Base-by-base conservation (phyloP, 1,140 invertebrate genomes). In the Apis laboriosa region DNA sequence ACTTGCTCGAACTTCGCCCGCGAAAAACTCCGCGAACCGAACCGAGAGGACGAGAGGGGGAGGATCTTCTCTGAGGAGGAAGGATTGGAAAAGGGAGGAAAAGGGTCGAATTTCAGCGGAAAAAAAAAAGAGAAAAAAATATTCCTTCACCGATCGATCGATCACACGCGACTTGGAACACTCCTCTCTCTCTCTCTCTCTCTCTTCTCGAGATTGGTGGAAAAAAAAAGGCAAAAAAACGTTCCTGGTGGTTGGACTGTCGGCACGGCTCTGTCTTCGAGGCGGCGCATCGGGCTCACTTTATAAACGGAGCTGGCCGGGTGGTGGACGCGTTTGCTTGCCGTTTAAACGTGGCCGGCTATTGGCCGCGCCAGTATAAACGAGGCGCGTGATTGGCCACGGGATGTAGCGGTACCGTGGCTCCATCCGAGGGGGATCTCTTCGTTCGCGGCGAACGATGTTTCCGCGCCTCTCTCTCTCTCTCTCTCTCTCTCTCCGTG, bases 231-330 rank as follows among this genome's bases (percentile, higher is more conserved):
- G 43, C 13, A 72, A 19, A 84, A 67, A 66, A 74, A 74, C 80
- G 84, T 73, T 93, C 91, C 90, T 93, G 90, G 92, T 92, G 89
- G 91, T 88, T 92, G 84, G 91, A 89, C 92, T 93, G 93, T 92
- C 92, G 93, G 90, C 90, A 93, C 93, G 90, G 92, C 89, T 94
- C 93, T 94, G 93, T 94, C 93, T 92, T 91, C 88, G 90, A 88
- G 88, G 89, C 91, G 88, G 91, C 90, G 90, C 85, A 88, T 89
- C 90, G 88, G 86, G 88, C 92, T 91, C 92, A 93, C 92, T 94
- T 94, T 94, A 94, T 94, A 94, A 94, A 94, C 93, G 91, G 80
- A 87, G 89, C 84, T 49, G 83, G 89, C 64, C 67, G 71, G 79
- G 86, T 86, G 86, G 81, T 90, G 88, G 82, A 80, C 77, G 85